These are phyloP conservation scores for Notamacropus eugenii DNA, from an alignment of 2,797 vertebrate genomes.

Conservation along the genomic window DNA sequence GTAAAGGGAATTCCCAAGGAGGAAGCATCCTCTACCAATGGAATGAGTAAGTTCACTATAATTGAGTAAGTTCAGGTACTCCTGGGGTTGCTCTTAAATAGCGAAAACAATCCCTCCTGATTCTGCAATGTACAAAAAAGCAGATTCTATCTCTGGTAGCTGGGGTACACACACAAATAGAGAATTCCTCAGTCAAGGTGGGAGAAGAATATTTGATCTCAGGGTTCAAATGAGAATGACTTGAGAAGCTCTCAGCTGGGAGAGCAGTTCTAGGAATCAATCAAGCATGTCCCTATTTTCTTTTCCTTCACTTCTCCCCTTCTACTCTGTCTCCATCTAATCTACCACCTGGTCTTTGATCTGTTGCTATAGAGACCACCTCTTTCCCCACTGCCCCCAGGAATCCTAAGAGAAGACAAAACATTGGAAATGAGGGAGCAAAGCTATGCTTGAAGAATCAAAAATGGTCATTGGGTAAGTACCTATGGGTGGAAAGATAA, in stretches of 20 bases:
- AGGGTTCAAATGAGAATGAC: neutral
- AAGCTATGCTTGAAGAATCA: neutral
- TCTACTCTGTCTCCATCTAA: neutral
- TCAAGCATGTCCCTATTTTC: neutral
- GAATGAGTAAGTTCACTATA: too few species aligned
- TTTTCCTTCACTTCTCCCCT: neutral
- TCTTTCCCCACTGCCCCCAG: neutral
- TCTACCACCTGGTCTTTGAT: neutral
- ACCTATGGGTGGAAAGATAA: neutral
- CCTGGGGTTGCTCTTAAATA: neutral
- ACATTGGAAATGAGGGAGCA: neutral
- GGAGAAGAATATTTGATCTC: neutral
- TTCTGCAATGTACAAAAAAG: neutral
- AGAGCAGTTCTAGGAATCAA: neutral
- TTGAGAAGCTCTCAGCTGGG: neutral
- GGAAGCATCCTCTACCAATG: neutral
- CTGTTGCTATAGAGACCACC: conserved; percentile 2
- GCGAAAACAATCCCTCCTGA: neutral
- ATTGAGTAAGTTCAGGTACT: neutral
- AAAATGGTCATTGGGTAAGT: neutral
- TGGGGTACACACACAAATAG: neutral
- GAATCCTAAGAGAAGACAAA: neutral
- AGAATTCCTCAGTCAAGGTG: neutral
- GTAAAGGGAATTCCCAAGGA: neutral
- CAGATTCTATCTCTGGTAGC: neutral